Base-by-base conservation (phyloP, 2,888 invertebrate species). In the Eilema depressum region DNA sequence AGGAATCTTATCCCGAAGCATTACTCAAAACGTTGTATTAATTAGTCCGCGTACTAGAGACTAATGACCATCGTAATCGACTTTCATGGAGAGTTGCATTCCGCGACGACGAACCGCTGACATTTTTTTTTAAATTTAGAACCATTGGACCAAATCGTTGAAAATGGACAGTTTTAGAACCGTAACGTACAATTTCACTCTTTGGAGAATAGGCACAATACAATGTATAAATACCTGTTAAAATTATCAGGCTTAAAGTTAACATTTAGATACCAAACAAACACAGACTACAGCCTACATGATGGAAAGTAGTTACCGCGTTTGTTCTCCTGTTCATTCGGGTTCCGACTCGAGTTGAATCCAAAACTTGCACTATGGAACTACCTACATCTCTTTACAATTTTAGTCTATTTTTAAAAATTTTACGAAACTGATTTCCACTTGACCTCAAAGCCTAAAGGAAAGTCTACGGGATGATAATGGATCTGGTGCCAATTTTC, bases 21-120 rank as follows among this genome's bases (percentile, higher is more conserved):
- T 93, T 92, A 92, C 90, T 92, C 91, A 91, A 93, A 94, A 93
- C 87, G 92, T 91, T 91, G 90, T 93, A 93, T 93, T 95, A 94
- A 95, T 94, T 94, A 94, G 91, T 90, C 86, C 74, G 86, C 83
- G 84, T 83, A 85, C 86, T 89, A 89, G 81, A 86, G 89, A 91
- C 92, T 93, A 93, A 94, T 93, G 91, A 89, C 88, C 86, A 85
- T 79, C 81, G 84, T 91, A 91, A 92, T 90, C 89, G 88, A 89
- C 86, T 93, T 93, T 92, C 85, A 88, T 87, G 88, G 84, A 80
- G 83, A 78, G 79, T 83, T 87, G 88, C 89, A 85, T 85, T 76
- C 74, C 67, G 73, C 77, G 76, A 67, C 72, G 69, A 60, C 14
- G 23, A 60, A 26, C 26, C 25, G 37, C 47, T 57, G 26, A n/a